A percentile compares a stretch with the other conserved stretches of the same genome.
phyloP scores from a whole-genome alignment of 1,140 invertebrate genomes.

The Drosophila saltans region DNA sequence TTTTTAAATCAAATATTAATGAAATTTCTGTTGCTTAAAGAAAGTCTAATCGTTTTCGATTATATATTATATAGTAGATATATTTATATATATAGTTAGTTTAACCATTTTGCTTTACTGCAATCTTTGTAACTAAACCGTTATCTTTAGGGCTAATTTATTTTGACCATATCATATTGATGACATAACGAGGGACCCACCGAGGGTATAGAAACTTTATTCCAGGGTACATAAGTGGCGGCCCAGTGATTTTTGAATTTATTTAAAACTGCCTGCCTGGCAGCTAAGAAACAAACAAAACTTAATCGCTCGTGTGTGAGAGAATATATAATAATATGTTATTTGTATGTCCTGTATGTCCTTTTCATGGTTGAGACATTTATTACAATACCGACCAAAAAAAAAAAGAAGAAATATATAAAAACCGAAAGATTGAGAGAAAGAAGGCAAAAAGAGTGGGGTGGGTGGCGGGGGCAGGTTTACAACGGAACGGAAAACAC shows the following conservation, averaged over 20 bases:
- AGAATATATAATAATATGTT: not conserved
- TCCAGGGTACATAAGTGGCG: not conserved
- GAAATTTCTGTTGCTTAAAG: no score
- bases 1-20: no score
- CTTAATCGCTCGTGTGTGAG: conserved; percentile 31
- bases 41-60: no score
- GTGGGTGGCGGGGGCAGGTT: no score
- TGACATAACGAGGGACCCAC: no score
- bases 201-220: not conserved
- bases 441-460: not conserved
- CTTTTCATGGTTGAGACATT: conserved; percentile 50
- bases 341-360: conserved; percentile 22
- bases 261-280: conserved; percentile 54
- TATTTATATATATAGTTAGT: no score
- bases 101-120: no score
- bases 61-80: no score
- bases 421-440: not conserved
- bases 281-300: conserved; percentile 42
- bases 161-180: no score
- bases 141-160: no score
- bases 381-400: conserved; percentile 42
- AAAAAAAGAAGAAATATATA: not conserved
- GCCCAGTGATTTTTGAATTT: conserved; percentile 40
- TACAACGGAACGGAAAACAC: conserved; percentile 1
- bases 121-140: no score